These are phyloP conservation scores for Lobophora halterata DNA, from an alignment of 2,888 invertebrate species.

Conservation along the genomic window DNA sequence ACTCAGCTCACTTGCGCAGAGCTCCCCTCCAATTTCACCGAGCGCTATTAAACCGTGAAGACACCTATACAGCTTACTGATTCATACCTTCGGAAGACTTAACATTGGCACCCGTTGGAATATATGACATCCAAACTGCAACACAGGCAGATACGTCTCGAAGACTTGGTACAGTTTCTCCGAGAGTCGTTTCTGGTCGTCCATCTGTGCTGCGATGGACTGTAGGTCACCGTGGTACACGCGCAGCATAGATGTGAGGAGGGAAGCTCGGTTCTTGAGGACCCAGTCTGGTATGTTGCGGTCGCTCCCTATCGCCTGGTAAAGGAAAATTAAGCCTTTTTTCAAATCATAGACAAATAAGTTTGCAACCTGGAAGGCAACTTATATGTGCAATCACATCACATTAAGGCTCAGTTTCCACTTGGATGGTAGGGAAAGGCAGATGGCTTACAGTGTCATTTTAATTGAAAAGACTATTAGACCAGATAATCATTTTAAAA, in stretches of 20 bases:
- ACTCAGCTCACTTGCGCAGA: too few relatives aligned
- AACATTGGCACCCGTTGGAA: slow-evolving; percentile 91
- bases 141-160: slow-evolving; percentile 93
- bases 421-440: too few relatives aligned
- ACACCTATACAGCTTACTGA: background rate
- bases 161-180: slow-evolving; percentile 92
- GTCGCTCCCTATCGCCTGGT: slow-evolving; percentile 92
- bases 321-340: too few relatives aligned
- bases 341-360: too few relatives aligned
- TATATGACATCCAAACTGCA: slow-evolving; percentile 90
- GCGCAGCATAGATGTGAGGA: slow-evolving; percentile 87
- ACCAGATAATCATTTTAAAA: too few relatives aligned
- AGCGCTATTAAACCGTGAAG: too few relatives aligned
- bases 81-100: slow-evolving; percentile 87
- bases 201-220: slow-evolving; percentile 82
- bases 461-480: too few relatives aligned
- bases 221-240: slow-evolving; percentile 93
- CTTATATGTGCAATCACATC: too few relatives aligned
- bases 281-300: slow-evolving; percentile 92
- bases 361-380: too few relatives aligned
- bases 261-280: slow-evolving; percentile 88
- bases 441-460: too few relatives aligned
- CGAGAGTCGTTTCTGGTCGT: slow-evolving; percentile 67
- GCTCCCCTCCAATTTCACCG: too few relatives aligned
- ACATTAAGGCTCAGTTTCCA: too few relatives aligned